Conservation (phyloP, 2,888 invertebrate genomes). For the Drosophila merina region DNA sequence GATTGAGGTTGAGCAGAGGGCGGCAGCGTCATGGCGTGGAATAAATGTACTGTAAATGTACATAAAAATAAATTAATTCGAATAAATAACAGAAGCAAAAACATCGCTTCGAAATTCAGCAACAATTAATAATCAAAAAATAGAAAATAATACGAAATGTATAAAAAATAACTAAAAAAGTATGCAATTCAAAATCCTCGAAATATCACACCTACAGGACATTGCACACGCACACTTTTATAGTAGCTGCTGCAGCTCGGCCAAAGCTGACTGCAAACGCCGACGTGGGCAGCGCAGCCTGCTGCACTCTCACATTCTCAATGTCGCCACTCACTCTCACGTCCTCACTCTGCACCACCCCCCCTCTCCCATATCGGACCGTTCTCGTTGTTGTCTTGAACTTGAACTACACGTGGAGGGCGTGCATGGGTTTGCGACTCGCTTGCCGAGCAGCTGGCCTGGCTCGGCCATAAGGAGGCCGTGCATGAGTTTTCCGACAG, state of each 20-base stretch:
- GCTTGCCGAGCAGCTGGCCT: slow-evolving; percentile 10
- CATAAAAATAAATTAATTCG: background rate
- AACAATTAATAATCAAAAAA: background rate
- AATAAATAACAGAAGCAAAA: background rate
- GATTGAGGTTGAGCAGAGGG: slow-evolving; percentile 70
- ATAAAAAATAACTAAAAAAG: slow-evolving; percentile 41
- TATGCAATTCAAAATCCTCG: slow-evolving; percentile 62
- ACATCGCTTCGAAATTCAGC: background rate
- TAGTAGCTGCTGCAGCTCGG: background rate
- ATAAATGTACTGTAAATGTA: slow-evolving; percentile 2
- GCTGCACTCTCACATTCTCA: slow-evolving; percentile 44
- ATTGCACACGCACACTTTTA: background rate
- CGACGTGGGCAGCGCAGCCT: slow-evolving; percentile 47
- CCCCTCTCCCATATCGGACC: background rate
- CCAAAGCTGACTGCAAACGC: slow-evolving; percentile 52
- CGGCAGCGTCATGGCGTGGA: background rate
- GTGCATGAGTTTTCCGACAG: slow-evolving; percentile 73
- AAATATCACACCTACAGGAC: background rate
- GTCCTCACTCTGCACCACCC: slow-evolving; percentile 30
- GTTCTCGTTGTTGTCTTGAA: slow-evolving; percentile 78
- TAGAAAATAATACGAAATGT: background rate
- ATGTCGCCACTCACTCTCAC: slow-evolving; percentile 27
- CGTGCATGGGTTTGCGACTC: slow-evolving; percentile 77
- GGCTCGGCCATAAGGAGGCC: slow-evolving; percentile 66
- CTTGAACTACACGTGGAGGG: slow-evolving; percentile 84